Base-by-base conservation (phyloP, 2,797 vertebrate species). In the Cirrhinus molitorella region DNA sequence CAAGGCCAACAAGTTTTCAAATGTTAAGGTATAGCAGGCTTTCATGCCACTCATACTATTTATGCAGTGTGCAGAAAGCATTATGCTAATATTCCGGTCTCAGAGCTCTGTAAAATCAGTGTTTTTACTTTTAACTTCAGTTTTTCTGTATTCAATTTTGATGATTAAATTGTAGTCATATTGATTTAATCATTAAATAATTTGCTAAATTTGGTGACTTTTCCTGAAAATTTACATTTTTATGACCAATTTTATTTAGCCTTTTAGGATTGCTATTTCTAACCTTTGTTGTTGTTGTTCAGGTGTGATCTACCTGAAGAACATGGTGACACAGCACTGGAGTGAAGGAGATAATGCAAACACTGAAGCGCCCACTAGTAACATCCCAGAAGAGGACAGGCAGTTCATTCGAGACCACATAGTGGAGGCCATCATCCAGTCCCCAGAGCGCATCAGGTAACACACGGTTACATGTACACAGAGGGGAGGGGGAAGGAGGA, bases 261-360 rank as follows among this genome's bases (percentile, higher is more conserved):
- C 11, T 0, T 31, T 51, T 34, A 49, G 7, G 47, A 51, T 17
- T 3, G 0, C 3, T 40, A 0, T 57, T 40, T 31, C 43, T 63
- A 9, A 66, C 10, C n/a, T 53, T 4, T 11, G 9, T 40, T 13
- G 1, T 17, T 25, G 3, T 87, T 80, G 73, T 88, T 65, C 87
- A 99, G 98, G 97, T 91, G 98, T 99, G 93, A 99, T 99, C 93
- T 99, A 99, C 95, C 96, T 99, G 91, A 99, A 99, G 94, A 99
- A 99, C 93, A 99, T 98, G 97, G 96, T 99, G 93, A 99, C 97
- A 77, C 98, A 99, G 89, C 98, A 97, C 92, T 99, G 98, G 98
- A 97, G 96, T 28, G 97, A 98, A 92, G 97, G 96, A 57, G 98
- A 99, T 66, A 90, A 83, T 87, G 91, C 95, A 83, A 92, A 91